Base-by-base conservation (phyloP, 1,140 invertebrate species). In the Hycleus cichorii region DNA sequence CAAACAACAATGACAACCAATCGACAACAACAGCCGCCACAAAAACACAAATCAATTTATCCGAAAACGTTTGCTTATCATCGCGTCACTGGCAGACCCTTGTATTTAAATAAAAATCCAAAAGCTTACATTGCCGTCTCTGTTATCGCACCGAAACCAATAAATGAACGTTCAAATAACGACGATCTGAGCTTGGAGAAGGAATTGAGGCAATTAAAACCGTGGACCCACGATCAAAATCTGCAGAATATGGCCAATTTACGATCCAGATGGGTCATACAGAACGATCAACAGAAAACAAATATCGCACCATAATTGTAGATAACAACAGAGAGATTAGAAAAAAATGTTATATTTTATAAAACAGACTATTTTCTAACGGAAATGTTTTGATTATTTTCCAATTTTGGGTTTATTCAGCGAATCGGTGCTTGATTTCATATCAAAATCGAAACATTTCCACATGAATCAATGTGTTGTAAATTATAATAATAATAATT, bases 101-200 rank as follows among this genome's bases (percentile, higher is more conserved):
- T 69, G 5, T 63, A 65, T 59, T 26, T 67, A 24, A 66, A 67
- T 46, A 71, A 69, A 49, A 70, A 63, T 48, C 68, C 69, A 4
- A 72, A 69, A 55, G 72, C 72, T 9, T 74, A 74, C 53, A 72
- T 74, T 24, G 71, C 72, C 10, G 71, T 74, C 18, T 73, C 71
- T 2, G 69, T 72, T 3, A 70, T 74, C 49, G 70, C 71, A 39
- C 69, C 71, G 25, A 72, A 72, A 63, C 49, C 63, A 25, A 55
- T 61, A 6, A 53, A 47, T 11, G 11, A 9, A 11, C 53, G 3
- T 39, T 32, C 9, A 39, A 57, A 47, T 5, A 63, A 68, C 10
- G 70, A 71, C 9, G 69, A 72, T 49, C 45, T 71, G 18, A 57
- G 61, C 18, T 58, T 74, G 44, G 72, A 74, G 50, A 66, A 69